Evolutionary conservation across 2,888 invertebrate genomes (phyloP), one percentile per base, ranked within the genome.

Genomic region (Drosophila lacicola): DNA sequence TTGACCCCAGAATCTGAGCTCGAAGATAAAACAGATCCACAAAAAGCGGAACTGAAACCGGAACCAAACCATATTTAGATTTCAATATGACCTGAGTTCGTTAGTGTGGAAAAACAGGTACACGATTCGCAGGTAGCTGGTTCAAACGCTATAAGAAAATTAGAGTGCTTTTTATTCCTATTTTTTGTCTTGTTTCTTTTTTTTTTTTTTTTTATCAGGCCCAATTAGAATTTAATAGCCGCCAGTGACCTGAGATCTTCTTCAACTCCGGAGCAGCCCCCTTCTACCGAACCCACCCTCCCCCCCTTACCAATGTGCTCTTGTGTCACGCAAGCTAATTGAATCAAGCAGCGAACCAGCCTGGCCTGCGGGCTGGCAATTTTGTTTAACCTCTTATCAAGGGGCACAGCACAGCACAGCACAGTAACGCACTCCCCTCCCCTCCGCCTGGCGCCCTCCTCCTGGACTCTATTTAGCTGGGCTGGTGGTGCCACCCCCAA

Each of bases 311-410:
- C 17, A 9, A 13, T n/a, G 1, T 17, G 56, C 65, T 50, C 46
- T 68, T 54, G 83, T 80, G 80, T 76, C 77, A 67, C 42, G 55
- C 57, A 42, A 78, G 73, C 78, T 87, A 82, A 82, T 87, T 82
- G 88, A 87, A 82, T 87, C 67, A 74, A 70, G 61, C 74, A 45
- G 44, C 42, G 17, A 34, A 10, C 13, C 25, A 36, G 14, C 50
- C 66, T 64, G 63, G 71, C 78, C 84, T 84, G 85, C 88, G 85
- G 84, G 64, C 70, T 66, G 55, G 53, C 71, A 80, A 64, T 83
- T 83, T 78, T 44, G 36, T 39, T 64, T 60, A 82, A 68, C 70
- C 70, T 50, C 54, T 54, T 46, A 65, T 39, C 58, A 47, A 55
- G 42, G 6, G 56, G 50, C 53, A 56, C 58, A 56, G 54, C 61